Base-by-base conservation (phyloP, 2,113 vertebrate genomes). In the Rana temporaria region DNA sequence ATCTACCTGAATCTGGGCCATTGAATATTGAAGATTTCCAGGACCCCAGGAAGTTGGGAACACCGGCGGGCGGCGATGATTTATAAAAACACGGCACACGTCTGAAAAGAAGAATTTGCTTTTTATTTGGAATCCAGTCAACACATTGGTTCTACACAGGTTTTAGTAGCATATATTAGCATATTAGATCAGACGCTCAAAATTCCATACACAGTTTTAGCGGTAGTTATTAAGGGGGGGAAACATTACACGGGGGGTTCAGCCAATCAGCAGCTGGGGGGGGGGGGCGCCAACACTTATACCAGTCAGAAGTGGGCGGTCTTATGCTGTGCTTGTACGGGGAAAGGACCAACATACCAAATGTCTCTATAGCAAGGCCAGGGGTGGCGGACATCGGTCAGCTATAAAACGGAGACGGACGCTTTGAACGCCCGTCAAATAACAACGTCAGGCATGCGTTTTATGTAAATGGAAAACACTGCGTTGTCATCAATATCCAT, bases 111-210 rank as follows among this genome's bases (percentile, higher is more conserved):
- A 73, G 73, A 66, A 5, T 24, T 67, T 20, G 42, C 70, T 42
- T 66, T 83, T 76, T 76, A 75, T 75, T 83, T 55, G 60, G 38
- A 76, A 60, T 76, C 64, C 71, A 83, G 72, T 76, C 81, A 81
- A 73, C n/a, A 34, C 48, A 20, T 59, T 48, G 59, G 76, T 76
- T 68, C 55, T 83, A 83, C 81, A 83, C 56, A 11, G 71, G 53
- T 19, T 56, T 83, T 72, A 83, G 75, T 83, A 83, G 81, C 81
- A 83, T 76, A 83, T 76, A 82, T 76, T 76, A 83, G 81, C 81
- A 83, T 83, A 83, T 75, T 14, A 20, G 48, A 30, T 67, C 75
- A 65, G 62, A 60, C 72, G 52, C 72, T 74, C 80, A 38, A 53
- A 4, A 20, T 68, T 76, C 24, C 81, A 76, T 83, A 83, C 81